These are phyloP conservation scores for Ispidina lecontei DNA, from an alignment of 2,797 vertebrate species.

Conservation along the genomic window DNA sequence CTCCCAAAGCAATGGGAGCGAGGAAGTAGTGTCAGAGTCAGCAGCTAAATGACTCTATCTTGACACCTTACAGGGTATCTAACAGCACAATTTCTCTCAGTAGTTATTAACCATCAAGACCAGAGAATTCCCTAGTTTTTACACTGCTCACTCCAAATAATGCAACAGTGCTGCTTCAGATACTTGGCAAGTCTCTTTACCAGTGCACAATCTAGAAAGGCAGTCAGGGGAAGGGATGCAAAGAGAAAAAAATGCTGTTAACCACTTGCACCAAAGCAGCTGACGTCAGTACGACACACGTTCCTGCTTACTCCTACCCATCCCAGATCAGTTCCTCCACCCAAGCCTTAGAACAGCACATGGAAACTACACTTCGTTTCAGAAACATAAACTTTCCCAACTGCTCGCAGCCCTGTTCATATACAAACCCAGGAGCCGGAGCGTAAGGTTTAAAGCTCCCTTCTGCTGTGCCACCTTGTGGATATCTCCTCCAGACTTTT, in stretches of 20 bases:
- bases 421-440: background rate
- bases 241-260: background rate
- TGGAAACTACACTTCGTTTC: background rate
- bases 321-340: background rate
- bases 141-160: background rate
- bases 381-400: background rate
- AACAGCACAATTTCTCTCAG: background rate
- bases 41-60: background rate
- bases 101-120: background rate
- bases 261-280: background rate
- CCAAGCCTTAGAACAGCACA: background rate
- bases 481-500: background rate
- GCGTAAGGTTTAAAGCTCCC: background rate
- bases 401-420: background rate
- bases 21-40: background rate
- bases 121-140: background rate
- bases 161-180: background rate
- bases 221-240: background rate
- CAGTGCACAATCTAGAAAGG: background rate
- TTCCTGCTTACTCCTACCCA: background rate
- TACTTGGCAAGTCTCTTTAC: background rate
- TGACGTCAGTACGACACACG: background rate
- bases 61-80: background rate
- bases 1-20: background rate
- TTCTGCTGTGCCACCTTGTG: conserved; percentile 49